Base-by-base conservation (phyloP, 2,113 vertebrate species). In the Saccopteryx leptura region DNA sequence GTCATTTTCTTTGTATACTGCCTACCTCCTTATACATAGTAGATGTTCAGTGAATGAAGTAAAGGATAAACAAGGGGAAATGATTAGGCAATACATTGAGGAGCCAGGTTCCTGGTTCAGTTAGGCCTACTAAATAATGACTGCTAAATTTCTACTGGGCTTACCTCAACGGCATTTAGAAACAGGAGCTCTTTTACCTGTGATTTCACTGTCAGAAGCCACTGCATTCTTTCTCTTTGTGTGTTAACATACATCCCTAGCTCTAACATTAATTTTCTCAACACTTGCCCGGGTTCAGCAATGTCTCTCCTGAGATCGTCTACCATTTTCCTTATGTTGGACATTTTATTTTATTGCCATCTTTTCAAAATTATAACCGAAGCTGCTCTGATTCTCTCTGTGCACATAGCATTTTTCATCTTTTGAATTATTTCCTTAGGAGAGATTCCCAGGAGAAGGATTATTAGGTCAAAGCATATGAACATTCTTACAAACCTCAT, bases 391-490 rank as follows among this genome's bases (percentile, higher is more conserved):
- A 60, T 86, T 54, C 46, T 92, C 46, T 88, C 61, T 84, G 13
- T 91, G 69, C 65, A 65, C 50, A n/a, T 52, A 80, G 56, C 58
- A 84, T 75, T 89, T 95, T 61, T 93, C 28, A 91, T 78, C 82
- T 75, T 90, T 95, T 92, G 83, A 96, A 58, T 94, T 89, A 96
- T 95, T 95, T 96, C 56, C 48, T 93, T 93, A 93, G 83, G 75
- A 95, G 95, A 69, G 68, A 91, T 61, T 96, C 93, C 88, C 93
- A 61, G 75, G 88, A 93, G 96, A 82, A 87, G 65, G 79, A 90
- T 94, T 94, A 97, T 97, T 94, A 96, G 96, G 93, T 94, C 82
- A 91, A 91, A 92, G 74, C 89, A 75, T 93, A 90, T 92, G 88
- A 96, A 68, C 72, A 84, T 65, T 92, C 74, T 86, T 71, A 84